Evolutionary conservation across 2,797 vertebrate species (phyloP), one percentile per base, ranked within the genome.

Genomic region (Gastrophryne carolinensis): DNA sequence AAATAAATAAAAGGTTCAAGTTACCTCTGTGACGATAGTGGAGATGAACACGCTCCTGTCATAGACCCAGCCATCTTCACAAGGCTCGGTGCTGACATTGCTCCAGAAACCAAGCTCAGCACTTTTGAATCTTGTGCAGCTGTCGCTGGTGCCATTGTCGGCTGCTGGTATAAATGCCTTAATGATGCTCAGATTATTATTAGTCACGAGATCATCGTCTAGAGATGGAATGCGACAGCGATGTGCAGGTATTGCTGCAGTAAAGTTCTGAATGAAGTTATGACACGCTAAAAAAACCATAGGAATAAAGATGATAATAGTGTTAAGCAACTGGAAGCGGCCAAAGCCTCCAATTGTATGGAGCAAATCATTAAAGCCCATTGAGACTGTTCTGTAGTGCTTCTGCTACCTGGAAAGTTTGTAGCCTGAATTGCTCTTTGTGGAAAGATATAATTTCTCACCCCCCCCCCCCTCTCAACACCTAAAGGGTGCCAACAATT

Each of bases 261-360:
- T 88, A 72, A 94, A 94, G 87, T 94, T 94, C 80, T 93, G 92
- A 54, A 94, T 70, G 26, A 92, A 75, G 80, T 92, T 92, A 73
- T 92, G 89, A 54, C 90, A 87, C 74, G 83, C 82, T 83, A 91
- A 78, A 80, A 92, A 58, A 2, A 90, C 1, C 37, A 92, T 69
- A 0, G 89, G 86, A 7, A 85, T 4, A 27, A 72, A 80, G 1
- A 92, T 83, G 23, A 92, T 80, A 15, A 76, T 78, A 3, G 89
- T 83, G 8, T 95, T 91, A 29, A 91, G 1, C 41, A 92, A 9
- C 83, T 93, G 92, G 79, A 92, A 94, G 52, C 86, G 87, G 3
- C 92, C 90, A 0, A 75, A 84, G 70, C 86, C 78, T 23, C 89
- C 92, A 49, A 90, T 87, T 68, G 81, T 81, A 69, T 92, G 88